Conservation (phyloP, 2,113 vertebrate species). For the Epinephelus cyanopodus region DNA sequence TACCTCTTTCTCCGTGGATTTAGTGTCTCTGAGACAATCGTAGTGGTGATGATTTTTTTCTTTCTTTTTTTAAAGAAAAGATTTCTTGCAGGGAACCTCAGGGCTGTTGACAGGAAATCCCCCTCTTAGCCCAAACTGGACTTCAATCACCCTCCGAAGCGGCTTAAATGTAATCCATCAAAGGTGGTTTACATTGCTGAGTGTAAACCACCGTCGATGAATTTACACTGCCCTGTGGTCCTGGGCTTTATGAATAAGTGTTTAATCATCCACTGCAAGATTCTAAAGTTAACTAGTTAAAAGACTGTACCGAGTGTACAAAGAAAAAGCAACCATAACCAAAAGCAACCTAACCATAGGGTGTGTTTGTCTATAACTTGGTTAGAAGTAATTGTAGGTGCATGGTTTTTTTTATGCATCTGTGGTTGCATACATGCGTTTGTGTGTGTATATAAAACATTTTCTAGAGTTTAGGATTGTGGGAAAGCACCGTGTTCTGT, state of each 20-base stretch:
- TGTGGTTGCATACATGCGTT: conserved; percentile 16
- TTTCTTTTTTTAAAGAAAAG: not conserved
- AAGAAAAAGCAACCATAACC: not conserved
- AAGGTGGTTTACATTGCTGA: not conserved
- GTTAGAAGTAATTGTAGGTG: not conserved
- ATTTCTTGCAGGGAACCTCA: not conserved
- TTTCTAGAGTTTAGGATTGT: conserved; percentile 19
- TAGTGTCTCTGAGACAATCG: not conserved
- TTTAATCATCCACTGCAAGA: not conserved
- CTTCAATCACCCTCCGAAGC: not conserved
- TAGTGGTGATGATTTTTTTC: not conserved
- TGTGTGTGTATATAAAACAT: not conserved
- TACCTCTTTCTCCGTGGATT: not conserved
- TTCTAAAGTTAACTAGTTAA: not conserved
- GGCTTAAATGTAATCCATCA: conserved; percentile 1
- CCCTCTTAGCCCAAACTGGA: not conserved
- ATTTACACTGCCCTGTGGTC: not conserved
- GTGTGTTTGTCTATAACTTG: not conserved
- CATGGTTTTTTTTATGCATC: not conserved
- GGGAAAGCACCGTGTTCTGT: not conserved
- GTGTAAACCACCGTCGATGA: not conserved
- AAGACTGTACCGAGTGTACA: not conserved
- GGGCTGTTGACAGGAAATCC: conserved; percentile 3
- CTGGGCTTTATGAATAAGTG: not conserved
- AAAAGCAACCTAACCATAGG: not conserved